Evolutionary conservation across 2,113 vertebrate genomes (phyloP), one percentile per base, ranked within the genome.

Genomic region (Herpetotheres cachinnans): DNA sequence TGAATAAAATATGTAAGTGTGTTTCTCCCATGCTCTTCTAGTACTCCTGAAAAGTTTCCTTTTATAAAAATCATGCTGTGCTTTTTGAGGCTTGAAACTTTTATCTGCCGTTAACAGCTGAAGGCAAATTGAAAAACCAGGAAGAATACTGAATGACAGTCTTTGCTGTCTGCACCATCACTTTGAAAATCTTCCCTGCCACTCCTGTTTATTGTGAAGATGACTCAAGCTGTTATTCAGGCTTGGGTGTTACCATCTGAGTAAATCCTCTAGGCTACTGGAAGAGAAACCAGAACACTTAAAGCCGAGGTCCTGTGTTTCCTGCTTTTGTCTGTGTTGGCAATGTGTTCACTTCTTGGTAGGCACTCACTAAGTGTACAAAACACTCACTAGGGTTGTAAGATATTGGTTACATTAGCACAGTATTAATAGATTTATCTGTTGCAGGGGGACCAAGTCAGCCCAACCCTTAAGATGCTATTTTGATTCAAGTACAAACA

Each of bases 401-500:
- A 88, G 56, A 26, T 70, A 65, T 3, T 77, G 71, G 50, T 82
- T 74, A 17, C 34, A 16, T 50, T 93, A 89, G 54, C 65, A 34
- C n/a, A 38, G 42, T 66, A n/a, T 50, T 93, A 62, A 55, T 29
- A 69, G 49, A 50, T 87, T 90, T 94, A 63, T 86, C 82, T 66
- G 50, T 62, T 82, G 44, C 80, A 90, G 84, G 29, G 79, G 46
- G n/a, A 91, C 27, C 36, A 54, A 32, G 42, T 69, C 82, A 83
- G 85, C 93, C 92, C 92, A 95, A 24, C 80, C 95, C 81, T 94
- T 87, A 61, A 82, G 69, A 72, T 95, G 63, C 38, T 86, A 5
- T 92, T 92, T 74, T 80, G 32, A n/a, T 71, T 96, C 97, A 97
- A 96, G 97, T 95, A 86, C 50, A 61, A 85, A 95, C 96, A 96